Evolutionary conservation across 2,113 vertebrate species (phyloP).

Genomic region (Holacanthus passer): DNA sequence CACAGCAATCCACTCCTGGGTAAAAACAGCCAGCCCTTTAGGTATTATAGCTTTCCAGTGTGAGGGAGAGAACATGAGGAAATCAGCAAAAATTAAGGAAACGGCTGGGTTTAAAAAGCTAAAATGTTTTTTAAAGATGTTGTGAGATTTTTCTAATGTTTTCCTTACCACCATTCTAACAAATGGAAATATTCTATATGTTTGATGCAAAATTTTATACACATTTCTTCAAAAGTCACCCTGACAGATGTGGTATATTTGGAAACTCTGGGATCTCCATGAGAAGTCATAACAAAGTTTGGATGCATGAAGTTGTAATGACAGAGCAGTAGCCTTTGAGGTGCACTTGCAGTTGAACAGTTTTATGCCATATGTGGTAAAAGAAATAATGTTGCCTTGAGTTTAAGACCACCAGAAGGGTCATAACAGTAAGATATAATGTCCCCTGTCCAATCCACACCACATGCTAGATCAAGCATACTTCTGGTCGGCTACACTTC

Average conservation of each 20-base stretch:
- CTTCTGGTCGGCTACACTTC: neutral
- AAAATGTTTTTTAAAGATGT: neutral
- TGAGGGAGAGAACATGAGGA: constrained; percentile 22
- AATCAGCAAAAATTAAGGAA: constrained; percentile 12
- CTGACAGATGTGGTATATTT: neutral
- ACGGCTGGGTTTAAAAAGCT: neutral
- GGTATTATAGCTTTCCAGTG: constrained; percentile 43
- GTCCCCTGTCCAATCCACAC: neutral
- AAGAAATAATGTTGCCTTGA: neutral
- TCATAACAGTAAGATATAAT: neutral
- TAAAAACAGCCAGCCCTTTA: constrained; percentile 62
- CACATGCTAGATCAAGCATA: neutral
- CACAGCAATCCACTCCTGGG: constrained; percentile 56
- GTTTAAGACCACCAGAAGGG: neutral
- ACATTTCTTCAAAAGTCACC: neutral
- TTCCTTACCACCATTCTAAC: neutral
- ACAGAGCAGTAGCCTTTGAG: neutral
- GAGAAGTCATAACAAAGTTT: neutral
- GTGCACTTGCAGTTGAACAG: neutral
- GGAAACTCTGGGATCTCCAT: neutral
- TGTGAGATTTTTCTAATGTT: neutral
- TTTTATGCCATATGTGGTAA: neutral
- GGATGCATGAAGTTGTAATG: neutral
- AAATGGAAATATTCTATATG: neutral
- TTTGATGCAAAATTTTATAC: neutral